Evolutionary conservation across 2,113 vertebrate species (phyloP).

Genomic region (Nettapus auritus): DNA sequence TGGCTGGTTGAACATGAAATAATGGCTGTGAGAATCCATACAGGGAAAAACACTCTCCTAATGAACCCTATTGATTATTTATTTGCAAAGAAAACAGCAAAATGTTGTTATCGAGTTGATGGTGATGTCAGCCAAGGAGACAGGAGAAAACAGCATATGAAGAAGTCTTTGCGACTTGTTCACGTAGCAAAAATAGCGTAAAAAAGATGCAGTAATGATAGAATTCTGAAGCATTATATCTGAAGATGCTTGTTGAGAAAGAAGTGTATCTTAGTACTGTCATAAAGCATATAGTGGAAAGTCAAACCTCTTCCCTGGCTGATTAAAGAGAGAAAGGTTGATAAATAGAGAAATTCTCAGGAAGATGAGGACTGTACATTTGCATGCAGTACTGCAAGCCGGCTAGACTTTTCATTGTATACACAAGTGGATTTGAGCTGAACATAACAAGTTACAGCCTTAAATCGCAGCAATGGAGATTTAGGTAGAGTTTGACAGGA

Average conservation of each 20-base stretch:
- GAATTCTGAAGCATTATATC: background rate
- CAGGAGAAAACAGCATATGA: background rate
- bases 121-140: background rate
- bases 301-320: background rate
- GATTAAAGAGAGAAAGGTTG: background rate
- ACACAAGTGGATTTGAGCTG: conserved; percentile 6
- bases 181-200: background rate
- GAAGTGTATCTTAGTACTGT: background rate
- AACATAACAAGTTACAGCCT: background rate
- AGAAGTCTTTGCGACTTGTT: background rate
- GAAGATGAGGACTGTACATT: background rate
- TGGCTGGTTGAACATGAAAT: background rate
- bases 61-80: background rate
- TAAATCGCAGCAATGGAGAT: background rate
- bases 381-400: background rate
- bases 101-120: background rate
- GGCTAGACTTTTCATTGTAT: background rate
- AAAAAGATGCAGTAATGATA: background rate
- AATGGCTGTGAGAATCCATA: background rate
- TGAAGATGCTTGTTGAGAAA: background rate
- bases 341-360: background rate
- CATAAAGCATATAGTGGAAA: background rate
- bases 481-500: background rate
- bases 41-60: background rate
- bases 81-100: background rate